These are phyloP conservation scores for Phoxinus dragarum DNA, from an alignment of 2,797 vertebrate genomes.

Conservation along the genomic window DNA sequence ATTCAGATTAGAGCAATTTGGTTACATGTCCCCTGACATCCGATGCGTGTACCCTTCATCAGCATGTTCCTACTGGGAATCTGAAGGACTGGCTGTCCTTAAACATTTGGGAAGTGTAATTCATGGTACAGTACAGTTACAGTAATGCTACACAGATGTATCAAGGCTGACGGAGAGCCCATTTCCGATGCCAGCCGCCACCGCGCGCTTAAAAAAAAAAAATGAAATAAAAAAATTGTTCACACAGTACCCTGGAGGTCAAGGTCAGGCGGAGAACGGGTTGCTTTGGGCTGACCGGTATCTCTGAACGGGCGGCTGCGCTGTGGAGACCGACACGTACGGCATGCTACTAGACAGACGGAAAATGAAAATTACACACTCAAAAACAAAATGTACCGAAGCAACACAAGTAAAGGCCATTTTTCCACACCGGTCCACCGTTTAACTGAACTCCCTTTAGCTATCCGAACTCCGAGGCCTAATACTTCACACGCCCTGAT, in stretches of 20 bases:
- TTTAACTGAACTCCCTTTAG: conserved; percentile 35
- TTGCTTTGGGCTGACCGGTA: conserved; percentile 33
- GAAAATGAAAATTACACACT: conserved; percentile 62
- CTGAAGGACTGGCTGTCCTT: conserved; percentile 36
- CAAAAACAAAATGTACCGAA: conserved; percentile 69
- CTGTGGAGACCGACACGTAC: conserved; percentile 60
- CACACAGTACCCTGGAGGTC: conserved; percentile 41
- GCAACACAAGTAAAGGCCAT: conserved; percentile 69
- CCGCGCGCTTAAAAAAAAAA: background rate
- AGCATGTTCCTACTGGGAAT: conserved; percentile 23
- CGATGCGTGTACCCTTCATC: conserved; percentile 40
- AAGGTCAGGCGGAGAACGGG: conserved; percentile 22
- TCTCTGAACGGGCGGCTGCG: conserved; percentile 5
- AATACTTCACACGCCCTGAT: conserved; percentile 30
- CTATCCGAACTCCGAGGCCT: conserved; percentile 39
- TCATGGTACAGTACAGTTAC: conserved; percentile 55
- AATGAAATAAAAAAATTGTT: background rate
- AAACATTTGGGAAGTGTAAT: conserved; percentile 32
- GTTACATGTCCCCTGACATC: background rate
- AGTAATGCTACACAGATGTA: conserved; percentile 60
- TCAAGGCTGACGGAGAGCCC: conserved; percentile 47
- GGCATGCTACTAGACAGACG: conserved; percentile 69
- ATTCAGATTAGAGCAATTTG: conserved; percentile 18
- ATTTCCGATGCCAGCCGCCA: conserved; percentile 33
- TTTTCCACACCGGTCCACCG: conserved; percentile 58